Evolutionary conservation across 2,113 vertebrate species (phyloP), one percentile per base, ranked within the genome.

Genomic region (Baryphthengus martii): DNA sequence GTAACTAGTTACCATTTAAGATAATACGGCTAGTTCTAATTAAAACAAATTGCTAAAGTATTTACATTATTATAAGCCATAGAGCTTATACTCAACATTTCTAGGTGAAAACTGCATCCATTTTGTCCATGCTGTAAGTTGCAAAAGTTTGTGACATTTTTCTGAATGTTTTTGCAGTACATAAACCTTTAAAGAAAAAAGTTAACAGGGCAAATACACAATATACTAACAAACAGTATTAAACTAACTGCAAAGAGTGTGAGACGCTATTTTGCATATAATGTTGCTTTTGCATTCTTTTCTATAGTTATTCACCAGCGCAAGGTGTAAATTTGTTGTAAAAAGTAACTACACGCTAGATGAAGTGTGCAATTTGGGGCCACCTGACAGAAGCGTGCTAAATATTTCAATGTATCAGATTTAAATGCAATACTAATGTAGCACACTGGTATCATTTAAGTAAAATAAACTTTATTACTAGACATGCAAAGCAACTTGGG

Each of bases 61-160:
- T 95, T 96, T 95, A 95, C 90, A 95, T 97, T 92, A 97, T 91
- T 91, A 96, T 68, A 97, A 96, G 97, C 97, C 94, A 95, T 96
- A 97, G 61, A 96, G 97, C 98, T 98, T 98, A 98, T 96, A 98
- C 95, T 98, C 96, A 97, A 98, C 94, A 97, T 97, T 97, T 98
- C 97, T 96, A 97, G 97, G 94, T 96, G 97, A 97, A 97, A 97
- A 97, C 91, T 93, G 96, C 96, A 97, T 98, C 98, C 98, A 97
- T 95, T 97, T 97, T 98, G 97, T 98, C 98, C 97, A 98, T 98
- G 97, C 96, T 97, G 97, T 97, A 96, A 98, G 98, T 96, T 98
- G 96, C 84, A 96, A 97, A 96, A 97, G 95, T 98, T 96, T 97
- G 95, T 97, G 88, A 97, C 62, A 97, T 88, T 97, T 56, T 97